Conservation (phyloP, 2,888 invertebrate species). For the Tortricodes alternella region DNA sequence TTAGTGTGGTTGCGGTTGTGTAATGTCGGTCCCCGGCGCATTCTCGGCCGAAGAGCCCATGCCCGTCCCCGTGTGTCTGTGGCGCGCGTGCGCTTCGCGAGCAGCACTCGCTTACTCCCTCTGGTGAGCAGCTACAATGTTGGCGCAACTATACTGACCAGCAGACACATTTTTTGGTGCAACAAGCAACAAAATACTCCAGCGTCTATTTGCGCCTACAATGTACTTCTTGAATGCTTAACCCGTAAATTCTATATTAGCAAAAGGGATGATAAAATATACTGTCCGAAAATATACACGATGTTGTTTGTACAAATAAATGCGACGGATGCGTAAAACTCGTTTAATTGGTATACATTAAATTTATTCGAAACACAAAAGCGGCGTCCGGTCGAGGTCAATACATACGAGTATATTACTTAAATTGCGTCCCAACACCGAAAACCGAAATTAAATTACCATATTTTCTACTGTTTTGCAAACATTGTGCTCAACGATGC, state of each 20-base stretch:
- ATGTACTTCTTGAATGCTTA: slow-evolving; percentile 63
- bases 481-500: slow-evolving; percentile 10
- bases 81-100: slow-evolving; percentile 73
- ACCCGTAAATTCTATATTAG: slow-evolving; percentile 45
- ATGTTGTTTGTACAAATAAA: slow-evolving; percentile 38
- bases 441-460: slow-evolving; percentile 17
- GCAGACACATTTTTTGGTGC: slow-evolving; percentile 27
- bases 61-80: slow-evolving; percentile 65
- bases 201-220: slow-evolving; percentile 53
- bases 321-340: slow-evolving; percentile 80
- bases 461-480: background rate
- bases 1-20: background rate
- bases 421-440: slow-evolving; percentile 12
- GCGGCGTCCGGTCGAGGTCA: slow-evolving; percentile 75
- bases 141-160: slow-evolving; percentile 48
- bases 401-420: slow-evolving; percentile 15
- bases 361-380: slow-evolving; percentile 40
- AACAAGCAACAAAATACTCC: slow-evolving; percentile 15
- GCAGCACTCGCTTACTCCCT: slow-evolving; percentile 77
- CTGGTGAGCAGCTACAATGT: slow-evolving; percentile 67
- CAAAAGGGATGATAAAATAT: slow-evolving; percentile 15
- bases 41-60: slow-evolving; percentile 55
- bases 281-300: slow-evolving; percentile 1
- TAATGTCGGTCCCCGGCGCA: slow-evolving; percentile 62
- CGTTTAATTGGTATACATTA: slow-evolving; percentile 33